Percentiles rank a stretch among this genome's conserved stretches.
Evolutionary conservation across 2,888 invertebrate genomes (phyloP).

Genomic region (Trichacis sp.): DNA sequence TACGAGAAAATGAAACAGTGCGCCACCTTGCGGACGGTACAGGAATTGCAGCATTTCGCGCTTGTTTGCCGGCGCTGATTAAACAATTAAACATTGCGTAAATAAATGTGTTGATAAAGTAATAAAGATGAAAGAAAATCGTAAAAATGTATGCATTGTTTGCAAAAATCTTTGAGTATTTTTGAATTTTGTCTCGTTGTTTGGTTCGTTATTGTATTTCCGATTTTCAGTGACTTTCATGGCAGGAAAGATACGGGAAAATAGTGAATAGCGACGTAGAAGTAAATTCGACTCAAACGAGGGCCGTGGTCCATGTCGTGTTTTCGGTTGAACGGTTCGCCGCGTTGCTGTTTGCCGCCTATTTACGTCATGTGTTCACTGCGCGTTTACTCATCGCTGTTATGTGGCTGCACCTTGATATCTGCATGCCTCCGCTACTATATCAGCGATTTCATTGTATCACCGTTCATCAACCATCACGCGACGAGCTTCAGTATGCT

Average conservation of each 20-base stretch:
- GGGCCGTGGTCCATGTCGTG: conserved; percentile 52
- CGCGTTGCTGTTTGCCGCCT: conserved; percentile 54
- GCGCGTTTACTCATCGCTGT: conserved; percentile 39
- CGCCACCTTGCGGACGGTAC: no score
- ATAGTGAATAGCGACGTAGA: conserved; percentile 12
- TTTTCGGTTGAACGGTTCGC: conserved; percentile 56
- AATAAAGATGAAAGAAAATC: no score
- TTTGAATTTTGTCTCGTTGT: no score
- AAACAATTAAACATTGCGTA: no score
- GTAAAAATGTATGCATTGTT: no score
- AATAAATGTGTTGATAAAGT: no score
- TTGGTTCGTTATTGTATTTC: no score
- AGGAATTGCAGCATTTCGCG: no score
- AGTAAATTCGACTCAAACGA: conserved; percentile 29
- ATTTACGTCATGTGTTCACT: conserved; percentile 48
- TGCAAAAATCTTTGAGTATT: no score
- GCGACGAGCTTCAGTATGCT: conserved; percentile 14
- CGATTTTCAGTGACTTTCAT: neutral
- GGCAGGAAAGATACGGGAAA: neutral
- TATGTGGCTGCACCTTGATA: conserved; percentile 32
- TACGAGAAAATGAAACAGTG: no score
- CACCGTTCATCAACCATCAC: conserved; percentile 36
- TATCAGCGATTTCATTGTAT: conserved; percentile 12
- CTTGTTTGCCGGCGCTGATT: no score
- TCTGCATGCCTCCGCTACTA: conserved; percentile 12